Percentiles rank a stretch among this genome's conserved stretches.
These are phyloP conservation scores for Keiferia lycopersicella DNA, from an alignment of 2,888 invertebrate genomes.

Conservation along the genomic window DNA sequence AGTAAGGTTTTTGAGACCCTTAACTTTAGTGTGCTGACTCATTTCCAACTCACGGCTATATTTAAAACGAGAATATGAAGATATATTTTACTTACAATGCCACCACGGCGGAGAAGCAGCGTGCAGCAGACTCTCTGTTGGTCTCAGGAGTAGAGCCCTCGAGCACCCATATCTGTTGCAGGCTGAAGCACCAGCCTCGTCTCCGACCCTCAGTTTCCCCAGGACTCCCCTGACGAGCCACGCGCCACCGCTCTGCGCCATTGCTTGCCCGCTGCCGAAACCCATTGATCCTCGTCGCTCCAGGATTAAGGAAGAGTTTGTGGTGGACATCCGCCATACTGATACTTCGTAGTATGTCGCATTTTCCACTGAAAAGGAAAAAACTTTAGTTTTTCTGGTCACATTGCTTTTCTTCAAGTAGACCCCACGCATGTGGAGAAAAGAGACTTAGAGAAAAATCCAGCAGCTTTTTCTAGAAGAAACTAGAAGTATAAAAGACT, in stretches of 20 bases:
- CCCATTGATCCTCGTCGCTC: constrained; percentile 67
- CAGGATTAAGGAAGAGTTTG: constrained; percentile 64
- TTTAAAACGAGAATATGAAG: too few species aligned
- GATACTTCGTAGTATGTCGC: constrained; percentile 75
- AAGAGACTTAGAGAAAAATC: too few species aligned
- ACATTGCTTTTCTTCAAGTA: too few species aligned
- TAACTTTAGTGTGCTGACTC: too few species aligned
- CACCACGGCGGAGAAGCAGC: constrained; percentile 72
- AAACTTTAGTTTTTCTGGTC: not conserved
- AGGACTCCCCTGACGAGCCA: constrained; percentile 61
- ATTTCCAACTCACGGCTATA: too few species aligned
- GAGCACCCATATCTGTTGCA: constrained; percentile 75
- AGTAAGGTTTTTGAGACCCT: too few species aligned
- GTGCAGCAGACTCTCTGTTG: constrained; percentile 61
- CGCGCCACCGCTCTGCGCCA: constrained; percentile 50
- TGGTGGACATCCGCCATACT: constrained; percentile 70
- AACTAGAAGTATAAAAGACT: not conserved
- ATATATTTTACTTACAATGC: constrained; percentile 68
- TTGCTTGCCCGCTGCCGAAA: constrained; percentile 60
- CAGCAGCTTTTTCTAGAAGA: too few species aligned
- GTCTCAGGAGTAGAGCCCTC: constrained; percentile 59
- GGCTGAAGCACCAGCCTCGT: constrained; percentile 70
- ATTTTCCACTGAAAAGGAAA: constrained; percentile 61
- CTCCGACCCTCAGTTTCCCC: constrained; percentile 57
- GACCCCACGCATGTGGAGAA: too few species aligned